Evolutionary conservation across 1,140 invertebrate genomes (phyloP), one percentile per base, ranked within the genome.

Genomic region (Drosophila lacertosa): DNA sequence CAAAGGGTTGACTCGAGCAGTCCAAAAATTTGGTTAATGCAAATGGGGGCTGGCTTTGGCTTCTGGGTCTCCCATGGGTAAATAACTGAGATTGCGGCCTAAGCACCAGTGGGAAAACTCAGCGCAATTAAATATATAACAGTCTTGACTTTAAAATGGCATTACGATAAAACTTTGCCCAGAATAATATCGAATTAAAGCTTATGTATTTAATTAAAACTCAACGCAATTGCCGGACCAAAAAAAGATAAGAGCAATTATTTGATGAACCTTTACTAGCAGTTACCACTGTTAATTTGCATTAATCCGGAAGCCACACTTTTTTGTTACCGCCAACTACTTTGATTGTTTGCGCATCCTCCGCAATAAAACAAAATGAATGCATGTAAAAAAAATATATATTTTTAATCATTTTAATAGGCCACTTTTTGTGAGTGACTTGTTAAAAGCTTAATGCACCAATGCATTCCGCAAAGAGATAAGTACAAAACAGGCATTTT

Each of bases 371-470:
- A 44, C 6, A 44, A 53, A 29, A 39, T 29, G 32, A 37, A 22
- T n/a, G 24, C 40, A 22, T 7, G n/a, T n/a, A 29, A 29, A 29
- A 22, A n/a, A 51, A 16, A 15, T 33, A 35, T 15, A 35, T 22
- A 67, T 64, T 79, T 82, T 80, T 76, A 84, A 86, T 86, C 77
- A 84, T 74, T 70, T 86, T 86, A 84, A 84, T 86, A 86, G 74
- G 64, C 64, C 73, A 71, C 57, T 83, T 84, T 84, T 79, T 83
- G 72, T 55, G 44, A 40, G 20, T 42, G 29, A 57, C 20, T 74
- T 75, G 67, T 67, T 60, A 44, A 40, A 54, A 48, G 81, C 81
- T 80, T 80, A 69, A 66, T 80, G 76, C 76, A 58, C 58, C 68
- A 77, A 74, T 77, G 76, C 63, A 63, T 71, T 74, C 65, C 37